Evolutionary conservation across 2,888 invertebrate species (phyloP), one percentile per base, ranked within the genome.

Genomic region (Caenorhabditis wallacei): DNA sequence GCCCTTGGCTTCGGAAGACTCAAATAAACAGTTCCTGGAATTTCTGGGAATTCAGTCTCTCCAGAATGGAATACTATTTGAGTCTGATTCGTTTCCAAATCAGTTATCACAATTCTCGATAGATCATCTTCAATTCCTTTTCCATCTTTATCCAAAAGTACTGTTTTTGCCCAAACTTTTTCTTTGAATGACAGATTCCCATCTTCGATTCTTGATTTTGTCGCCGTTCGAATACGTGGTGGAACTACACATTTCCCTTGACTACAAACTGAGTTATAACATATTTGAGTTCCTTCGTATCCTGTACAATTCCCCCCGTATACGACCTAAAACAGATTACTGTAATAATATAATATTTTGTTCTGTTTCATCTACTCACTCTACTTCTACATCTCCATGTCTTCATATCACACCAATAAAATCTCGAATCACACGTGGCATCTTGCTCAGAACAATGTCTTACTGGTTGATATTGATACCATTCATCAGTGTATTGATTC

Each of bases 271-370:
- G 90, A 89, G 20, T 91, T 87, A 72, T 89, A 89, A 74, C 91
- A 91, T 37, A 91, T 91, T 43, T 87, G 88, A 35, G 89, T 86
- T 35, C 87, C 88, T 48, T 87, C 90, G 82, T 88, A 90, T 5
- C 90, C 90, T 1, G 90, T 91, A 68, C 91, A 91, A 68, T 90
- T 90, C 7, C 91, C 91, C 8, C 91, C 91, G 46, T 89, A 80
- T 16, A 88, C 88, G 0, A 87, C 75, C 80, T 83, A 53, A 20
- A 76, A 13, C 3, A 11, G 11, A 40, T n/a, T n/a, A n/a, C n/a
- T n/a, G 11, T 1, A 0, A 5, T 11, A 53, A 13, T 13, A 20
- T 4, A 4, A 24, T 24, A 53, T 4, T 13, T 24, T 24, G 18
- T 30, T 16, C 13, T 13, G 2, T 0, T 30, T 30, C 30, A 35